These are phyloP conservation scores for Zaprionus lineosus DNA, from an alignment of 2,888 invertebrate species.

Conservation along the genomic window DNA sequence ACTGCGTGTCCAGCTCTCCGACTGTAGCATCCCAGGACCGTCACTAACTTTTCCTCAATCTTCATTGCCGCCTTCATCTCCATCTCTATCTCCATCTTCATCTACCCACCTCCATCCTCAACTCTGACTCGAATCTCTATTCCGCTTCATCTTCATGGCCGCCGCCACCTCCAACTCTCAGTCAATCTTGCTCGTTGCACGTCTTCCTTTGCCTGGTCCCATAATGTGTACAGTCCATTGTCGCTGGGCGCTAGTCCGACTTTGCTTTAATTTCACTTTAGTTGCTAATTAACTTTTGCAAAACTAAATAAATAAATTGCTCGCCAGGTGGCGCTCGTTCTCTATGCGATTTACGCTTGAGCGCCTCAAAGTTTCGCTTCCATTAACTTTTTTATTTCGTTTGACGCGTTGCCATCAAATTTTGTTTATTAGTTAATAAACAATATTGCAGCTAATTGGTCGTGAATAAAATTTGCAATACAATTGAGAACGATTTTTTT, in stretches of 20 bases:
- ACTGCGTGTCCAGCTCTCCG: constrained; percentile 4
- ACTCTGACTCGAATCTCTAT: too few species aligned
- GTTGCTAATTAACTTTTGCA: constrained; percentile 74
- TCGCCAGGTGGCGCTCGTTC: constrained; percentile 44
- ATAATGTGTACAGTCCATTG: constrained; percentile 48
- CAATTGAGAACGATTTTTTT: constrained; percentile 10
- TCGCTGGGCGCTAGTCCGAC: constrained; percentile 28
- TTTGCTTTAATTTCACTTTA: constrained; percentile 77
- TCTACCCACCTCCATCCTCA: too few species aligned
- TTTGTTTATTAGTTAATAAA: constrained; percentile 39
- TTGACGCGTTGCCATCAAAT: constrained; percentile 22
- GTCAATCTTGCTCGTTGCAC: too few species aligned
- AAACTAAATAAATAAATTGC: constrained; percentile 73
- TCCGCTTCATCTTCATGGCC: neutral
- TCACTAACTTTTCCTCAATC: too few species aligned
- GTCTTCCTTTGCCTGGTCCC: too few species aligned
- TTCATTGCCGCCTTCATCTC: too few species aligned
- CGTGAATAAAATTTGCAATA: neutral
- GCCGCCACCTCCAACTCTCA: too few species aligned
- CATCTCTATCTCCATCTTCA: too few species aligned
- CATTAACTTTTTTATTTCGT: constrained; percentile 30
- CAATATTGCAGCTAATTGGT: constrained; percentile 37
- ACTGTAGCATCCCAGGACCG: too few species aligned
- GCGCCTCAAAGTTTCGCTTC: constrained; percentile 25
- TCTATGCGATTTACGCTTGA: constrained; percentile 43